Percentiles rank a stretch among this genome's conserved stretches.
Conservation (phyloP, 2,888 invertebrate species). For the Drosophila meridiana region DNA sequence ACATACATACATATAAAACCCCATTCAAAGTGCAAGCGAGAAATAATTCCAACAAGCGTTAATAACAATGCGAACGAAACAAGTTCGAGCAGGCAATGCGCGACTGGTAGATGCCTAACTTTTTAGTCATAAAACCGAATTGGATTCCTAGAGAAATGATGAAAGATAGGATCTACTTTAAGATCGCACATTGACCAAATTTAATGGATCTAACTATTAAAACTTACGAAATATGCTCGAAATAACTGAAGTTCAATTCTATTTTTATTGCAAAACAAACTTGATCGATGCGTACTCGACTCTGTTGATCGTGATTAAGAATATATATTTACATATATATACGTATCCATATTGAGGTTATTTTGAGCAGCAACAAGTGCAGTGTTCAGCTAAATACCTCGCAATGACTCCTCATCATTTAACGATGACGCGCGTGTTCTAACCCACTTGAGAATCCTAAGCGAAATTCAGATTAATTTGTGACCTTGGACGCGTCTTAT, state of each 20-base stretch:
- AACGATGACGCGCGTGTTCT: not conserved
- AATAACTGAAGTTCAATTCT: not conserved
- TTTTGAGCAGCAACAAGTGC: conserved; percentile 21
- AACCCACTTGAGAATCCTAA: conserved; percentile 10
- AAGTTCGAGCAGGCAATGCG: not conserved
- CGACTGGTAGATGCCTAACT: not conserved
- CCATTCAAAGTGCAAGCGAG: conserved; percentile 17
- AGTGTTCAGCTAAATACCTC: conserved; percentile 20
- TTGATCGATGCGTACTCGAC: no score
- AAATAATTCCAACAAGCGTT: conserved; percentile 28
- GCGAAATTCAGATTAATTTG: not conserved
- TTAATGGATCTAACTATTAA: not conserved
- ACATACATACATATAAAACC: not conserved
- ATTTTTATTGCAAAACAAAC: not conserved
- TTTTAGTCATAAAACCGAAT: not conserved
- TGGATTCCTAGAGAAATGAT: not conserved
- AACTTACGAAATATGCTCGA: not conserved
- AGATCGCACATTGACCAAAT: not conserved
- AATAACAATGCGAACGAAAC: conserved; percentile 12
- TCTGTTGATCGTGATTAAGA: not conserved
- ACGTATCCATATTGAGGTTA: not conserved
- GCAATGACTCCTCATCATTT: conserved; percentile 2
- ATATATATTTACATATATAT: not conserved
- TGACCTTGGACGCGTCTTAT: conserved; percentile 23
- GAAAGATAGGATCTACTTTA: not conserved